Conservation (phyloP, 1,140 invertebrate species). For the Drosophila erecta region DNA sequence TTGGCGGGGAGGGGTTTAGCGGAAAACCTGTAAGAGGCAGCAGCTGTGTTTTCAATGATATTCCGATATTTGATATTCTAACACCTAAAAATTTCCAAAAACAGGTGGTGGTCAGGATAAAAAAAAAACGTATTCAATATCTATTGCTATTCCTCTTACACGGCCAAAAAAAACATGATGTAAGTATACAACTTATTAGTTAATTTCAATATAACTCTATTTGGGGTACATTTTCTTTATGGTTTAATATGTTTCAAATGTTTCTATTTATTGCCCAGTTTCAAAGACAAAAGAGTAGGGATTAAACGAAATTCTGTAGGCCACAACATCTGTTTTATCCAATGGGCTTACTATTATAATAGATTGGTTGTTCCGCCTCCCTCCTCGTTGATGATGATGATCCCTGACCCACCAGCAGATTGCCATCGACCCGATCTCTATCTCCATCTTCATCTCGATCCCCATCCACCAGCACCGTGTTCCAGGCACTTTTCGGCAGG, state of each 20-base stretch:
- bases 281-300: too few relatives aligned
- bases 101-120: not conserved
- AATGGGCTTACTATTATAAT: constrained; percentile 8
- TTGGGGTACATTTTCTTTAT: too few relatives aligned
- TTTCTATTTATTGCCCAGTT: too few relatives aligned
- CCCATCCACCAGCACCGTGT: not conserved
- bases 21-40: not conserved
- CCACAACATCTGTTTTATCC: not conserved
- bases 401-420: constrained; percentile 17
- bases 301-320: too few relatives aligned
- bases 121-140: too few relatives aligned
- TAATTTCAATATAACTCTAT: too few relatives aligned
- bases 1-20: not conserved
- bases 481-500: constrained; percentile 31
- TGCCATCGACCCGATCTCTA: constrained; percentile 38
- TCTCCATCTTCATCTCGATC: too few relatives aligned
- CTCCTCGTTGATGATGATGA: constrained; percentile 7
- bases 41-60: constrained; percentile 2
- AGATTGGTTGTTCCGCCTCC: not conserved
- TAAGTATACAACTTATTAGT: too few relatives aligned
- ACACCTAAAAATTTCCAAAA: not conserved
- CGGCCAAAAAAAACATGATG: too few relatives aligned
- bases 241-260: too few relatives aligned
- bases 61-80: constrained; percentile 5
- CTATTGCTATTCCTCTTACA: too few relatives aligned